Base-by-base conservation (phyloP, 2,113 vertebrate genomes). In the Neofelis nebulosa region DNA sequence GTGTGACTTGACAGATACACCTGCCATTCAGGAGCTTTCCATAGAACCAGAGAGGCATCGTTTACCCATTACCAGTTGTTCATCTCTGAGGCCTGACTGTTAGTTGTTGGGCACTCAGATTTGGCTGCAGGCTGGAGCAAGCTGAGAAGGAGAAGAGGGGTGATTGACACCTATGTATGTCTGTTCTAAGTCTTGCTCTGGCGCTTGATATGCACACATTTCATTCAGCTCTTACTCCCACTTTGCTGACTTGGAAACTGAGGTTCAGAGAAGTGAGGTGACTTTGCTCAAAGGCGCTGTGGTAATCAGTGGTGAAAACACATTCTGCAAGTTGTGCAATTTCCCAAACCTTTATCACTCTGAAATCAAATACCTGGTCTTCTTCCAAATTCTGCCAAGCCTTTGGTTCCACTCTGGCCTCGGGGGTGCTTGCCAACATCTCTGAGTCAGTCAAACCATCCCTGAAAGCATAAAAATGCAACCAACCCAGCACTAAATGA, bases 401-500 rank as follows among this genome's bases (percentile, higher is more conserved):
- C 29, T 78, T 96, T 95, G 92, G 76, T 71, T 96, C 61, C 36
- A 78, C 74, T 97, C 31, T 93, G 96, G 80, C 91, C 69, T 73
- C 7, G 6, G 18, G 85, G 63, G 66, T 95, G 71, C 65, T 88
- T 96, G 93, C 87, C 97, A 97, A 69, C 83, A 94, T 88, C 93
- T 96, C 86, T 95, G 97, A 98, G 85, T 97, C 95, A 97, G 69
- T 92, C 61, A 73, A 96, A 94, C 36, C 63, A 87, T 88, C 55
- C 82, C 87, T 97, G 86, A 91, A 96, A 82, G 94, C 89, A 86
- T 48, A 88, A 78, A 91, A 93, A 52, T 50, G 81, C 63, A 96
- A 83, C 80, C 69, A 93, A 33, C 78, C 33, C 41, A 90, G 36
- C 29, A 23, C 92, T 63, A 81, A 94, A 93, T 97, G 93, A 96